A percentile compares a stretch with the other conserved stretches of the same genome.
These are phyloP conservation scores for Lutraria rhynchaena DNA, from an alignment of 1,140 invertebrate genomes.

Conservation along the genomic window DNA sequence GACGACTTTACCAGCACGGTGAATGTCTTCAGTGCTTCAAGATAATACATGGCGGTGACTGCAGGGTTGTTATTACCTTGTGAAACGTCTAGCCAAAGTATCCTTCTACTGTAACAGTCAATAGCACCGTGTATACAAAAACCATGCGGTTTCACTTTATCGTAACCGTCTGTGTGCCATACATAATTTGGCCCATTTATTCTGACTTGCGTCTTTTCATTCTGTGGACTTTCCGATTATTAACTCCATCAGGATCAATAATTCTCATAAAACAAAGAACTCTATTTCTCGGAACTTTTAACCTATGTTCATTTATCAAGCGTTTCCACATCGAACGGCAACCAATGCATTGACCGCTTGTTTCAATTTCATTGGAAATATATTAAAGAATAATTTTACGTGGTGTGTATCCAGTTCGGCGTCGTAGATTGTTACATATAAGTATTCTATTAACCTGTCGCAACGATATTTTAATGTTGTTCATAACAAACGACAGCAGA, in stretches of 20 bases:
- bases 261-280: slow-evolving; percentile 35
- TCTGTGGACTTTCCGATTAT: slow-evolving; percentile 6
- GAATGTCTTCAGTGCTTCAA: too few relatives aligned
- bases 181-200: slow-evolving; percentile 26
- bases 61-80: too few relatives aligned
- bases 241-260: slow-evolving; percentile 14
- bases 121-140: slow-evolving; percentile 43
- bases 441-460: too few relatives aligned
- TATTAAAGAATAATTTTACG: not conserved
- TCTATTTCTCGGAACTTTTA: too few relatives aligned
- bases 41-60: too few relatives aligned
- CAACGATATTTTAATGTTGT: too few relatives aligned
- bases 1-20: too few relatives aligned
- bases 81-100: too few relatives aligned
- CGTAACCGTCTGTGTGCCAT: slow-evolving; percentile 28
- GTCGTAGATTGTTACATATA: slow-evolving; percentile 2
- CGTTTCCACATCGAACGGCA: slow-evolving; percentile 24
- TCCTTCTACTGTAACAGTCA: too few relatives aligned
- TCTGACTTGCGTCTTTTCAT: too few relatives aligned
- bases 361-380: slow-evolving; percentile 12
- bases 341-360: slow-evolving; percentile 18
- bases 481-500: too few relatives aligned
- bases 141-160: slow-evolving; percentile 33
- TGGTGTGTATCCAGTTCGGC: slow-evolving; percentile 1
- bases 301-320: slow-evolving; percentile 25